Conservation (phyloP, 2,888 invertebrate genomes). For the Teleogryllus oceanicus region DNA sequence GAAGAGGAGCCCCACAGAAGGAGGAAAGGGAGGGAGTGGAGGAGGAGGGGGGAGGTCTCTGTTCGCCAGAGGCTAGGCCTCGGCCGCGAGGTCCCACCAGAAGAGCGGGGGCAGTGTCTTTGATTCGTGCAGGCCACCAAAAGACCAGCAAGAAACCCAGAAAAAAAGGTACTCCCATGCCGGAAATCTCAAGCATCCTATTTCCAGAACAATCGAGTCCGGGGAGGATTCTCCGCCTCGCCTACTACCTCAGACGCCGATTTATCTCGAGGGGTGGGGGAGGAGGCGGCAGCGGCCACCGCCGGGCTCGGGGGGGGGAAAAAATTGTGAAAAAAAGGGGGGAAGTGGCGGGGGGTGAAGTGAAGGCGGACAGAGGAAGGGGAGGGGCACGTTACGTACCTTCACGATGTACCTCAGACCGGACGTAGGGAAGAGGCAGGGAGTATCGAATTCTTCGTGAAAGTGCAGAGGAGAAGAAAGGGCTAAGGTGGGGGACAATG, state of each 20-base stretch:
- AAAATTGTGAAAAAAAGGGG: background rate
- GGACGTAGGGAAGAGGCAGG: too few relatives aligned
- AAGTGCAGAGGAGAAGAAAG: too few relatives aligned
- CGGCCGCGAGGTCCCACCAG: too few relatives aligned
- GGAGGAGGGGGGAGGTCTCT: background rate
- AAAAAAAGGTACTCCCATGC: background rate
- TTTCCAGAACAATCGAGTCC: background rate
- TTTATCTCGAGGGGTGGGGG: background rate
- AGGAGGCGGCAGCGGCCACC: background rate
- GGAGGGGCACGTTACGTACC: too few relatives aligned
- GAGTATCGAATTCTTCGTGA: too few relatives aligned
- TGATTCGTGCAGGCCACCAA: background rate
- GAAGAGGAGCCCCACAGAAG: background rate
- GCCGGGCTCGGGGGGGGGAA: background rate
- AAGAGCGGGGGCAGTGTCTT: background rate
- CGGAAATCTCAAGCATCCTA: constrained; percentile 18
- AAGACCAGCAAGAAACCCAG: background rate
- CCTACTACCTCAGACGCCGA: background rate
- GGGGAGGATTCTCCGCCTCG: background rate
- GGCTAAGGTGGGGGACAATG: too few relatives aligned
- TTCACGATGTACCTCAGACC: too few relatives aligned
- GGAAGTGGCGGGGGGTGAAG: background rate
- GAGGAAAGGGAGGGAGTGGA: background rate
- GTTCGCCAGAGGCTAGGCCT: too few relatives aligned
- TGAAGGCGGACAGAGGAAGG: background rate